phyloP scores from a whole-genome alignment of 37 sponge, comb jelly and placozoan genomes.

The Halichondria panicea region DNA sequence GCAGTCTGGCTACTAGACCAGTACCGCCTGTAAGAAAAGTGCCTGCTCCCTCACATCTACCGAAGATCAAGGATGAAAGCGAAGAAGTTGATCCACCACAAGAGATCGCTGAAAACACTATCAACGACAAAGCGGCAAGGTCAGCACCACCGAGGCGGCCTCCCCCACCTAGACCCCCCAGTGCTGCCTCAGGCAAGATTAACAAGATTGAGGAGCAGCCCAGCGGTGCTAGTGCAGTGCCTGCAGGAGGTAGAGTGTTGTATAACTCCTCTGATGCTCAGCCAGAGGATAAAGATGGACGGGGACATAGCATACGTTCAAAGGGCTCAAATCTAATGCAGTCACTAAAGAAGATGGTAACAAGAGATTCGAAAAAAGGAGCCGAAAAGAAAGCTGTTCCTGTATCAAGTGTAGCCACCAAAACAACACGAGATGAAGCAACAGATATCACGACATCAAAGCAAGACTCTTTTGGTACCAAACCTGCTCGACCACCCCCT shows the following conservation, averaged over 20 bases:
- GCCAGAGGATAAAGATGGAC: neutral
- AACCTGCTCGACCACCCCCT: conserved; percentile 18
- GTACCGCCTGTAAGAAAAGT: neutral
- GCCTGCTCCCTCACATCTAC: neutral
- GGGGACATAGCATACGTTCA: neutral
- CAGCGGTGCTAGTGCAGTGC: neutral
- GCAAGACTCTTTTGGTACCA: neutral
- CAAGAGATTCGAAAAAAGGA: conserved; percentile 2
- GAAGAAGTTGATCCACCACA: conserved; percentile 1
- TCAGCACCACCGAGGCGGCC: conserved; percentile 25
- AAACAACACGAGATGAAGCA: neutral
- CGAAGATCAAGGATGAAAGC: neutral
- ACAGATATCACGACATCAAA: too few species aligned
- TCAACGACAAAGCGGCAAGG: neutral
- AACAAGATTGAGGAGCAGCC: neutral
- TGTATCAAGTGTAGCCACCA: neutral
- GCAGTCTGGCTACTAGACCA: conserved; percentile 3
- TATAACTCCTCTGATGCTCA: neutral
- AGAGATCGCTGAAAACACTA: neutral
- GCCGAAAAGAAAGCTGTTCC: neutral
- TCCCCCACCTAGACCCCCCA: conserved; percentile 41
- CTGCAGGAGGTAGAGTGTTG: neutral
- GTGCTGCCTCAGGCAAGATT: neutral
- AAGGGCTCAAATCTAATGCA: conserved; percentile 28
- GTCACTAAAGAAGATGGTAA: conserved; percentile 52